phyloP scores from a whole-genome alignment of 2,797 vertebrate genomes.

The Emydoidea blandingii region DNA sequence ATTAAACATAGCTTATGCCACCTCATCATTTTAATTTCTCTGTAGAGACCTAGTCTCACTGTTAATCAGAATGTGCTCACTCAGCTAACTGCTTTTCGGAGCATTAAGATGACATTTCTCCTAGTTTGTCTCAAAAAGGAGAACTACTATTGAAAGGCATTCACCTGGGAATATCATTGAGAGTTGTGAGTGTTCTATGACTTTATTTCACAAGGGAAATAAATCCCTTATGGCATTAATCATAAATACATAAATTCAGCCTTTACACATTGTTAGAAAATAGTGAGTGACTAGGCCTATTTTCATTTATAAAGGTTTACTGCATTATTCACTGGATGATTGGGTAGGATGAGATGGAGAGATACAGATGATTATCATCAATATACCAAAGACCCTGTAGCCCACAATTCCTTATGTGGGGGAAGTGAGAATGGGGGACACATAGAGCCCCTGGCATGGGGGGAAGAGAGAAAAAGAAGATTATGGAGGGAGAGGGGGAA shows the following conservation, averaged over 20 bases:
- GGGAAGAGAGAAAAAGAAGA: neutral
- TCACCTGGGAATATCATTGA: constrained; percentile 49
- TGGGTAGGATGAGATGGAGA: rapidly evolving
- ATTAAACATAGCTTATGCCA: neutral
- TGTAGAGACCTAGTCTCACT: neutral
- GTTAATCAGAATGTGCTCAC: constrained; percentile 25
- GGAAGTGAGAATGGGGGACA: neutral
- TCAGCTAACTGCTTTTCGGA: neutral
- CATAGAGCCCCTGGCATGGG: rapidly evolving
- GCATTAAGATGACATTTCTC: constrained; percentile 36
- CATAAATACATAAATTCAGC: neutral
- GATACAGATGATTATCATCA: neutral
- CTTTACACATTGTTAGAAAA: constrained; percentile 6
- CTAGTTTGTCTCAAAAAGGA: constrained; percentile 15
- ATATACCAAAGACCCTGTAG: neutral
- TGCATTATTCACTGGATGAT: neutral
- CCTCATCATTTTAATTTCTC: neutral
- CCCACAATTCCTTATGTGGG: neutral
- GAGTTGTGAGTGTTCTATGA: constrained; percentile 50
- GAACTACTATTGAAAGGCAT: constrained; percentile 27
- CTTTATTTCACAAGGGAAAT: constrained; percentile 49
- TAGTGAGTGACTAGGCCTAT: neutral
- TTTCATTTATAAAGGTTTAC: neutral
- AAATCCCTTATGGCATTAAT: neutral
- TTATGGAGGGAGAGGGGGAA: neutral